These are phyloP conservation scores for Monopterus albus DNA, from an alignment of 2,113 vertebrate species.

Conservation along the genomic window DNA sequence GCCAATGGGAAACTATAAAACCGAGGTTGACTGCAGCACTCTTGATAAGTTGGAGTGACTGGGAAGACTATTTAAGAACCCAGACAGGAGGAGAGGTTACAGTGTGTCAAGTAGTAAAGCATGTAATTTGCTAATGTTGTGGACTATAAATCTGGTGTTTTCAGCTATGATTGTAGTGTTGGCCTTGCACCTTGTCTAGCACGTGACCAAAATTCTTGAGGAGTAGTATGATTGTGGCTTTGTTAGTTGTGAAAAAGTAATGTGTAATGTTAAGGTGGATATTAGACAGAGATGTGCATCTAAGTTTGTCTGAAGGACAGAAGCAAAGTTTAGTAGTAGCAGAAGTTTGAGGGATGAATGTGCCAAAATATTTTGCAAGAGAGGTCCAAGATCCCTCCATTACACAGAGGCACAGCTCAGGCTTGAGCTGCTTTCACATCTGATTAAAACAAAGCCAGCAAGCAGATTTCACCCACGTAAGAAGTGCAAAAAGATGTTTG, in stretches of 20 bases:
- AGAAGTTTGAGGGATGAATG: not conserved
- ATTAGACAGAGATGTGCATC: not conserved
- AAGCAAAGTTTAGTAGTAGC: not conserved
- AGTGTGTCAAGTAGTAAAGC: not conserved
- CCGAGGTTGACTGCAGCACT: conserved; percentile 15
- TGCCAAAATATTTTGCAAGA: not conserved
- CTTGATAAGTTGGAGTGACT: conserved; percentile 7
- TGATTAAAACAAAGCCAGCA: not conserved
- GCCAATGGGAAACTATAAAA: conserved; percentile 24
- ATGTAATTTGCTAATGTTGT: not conserved
- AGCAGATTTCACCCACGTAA: not conserved
- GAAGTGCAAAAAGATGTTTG: not conserved
- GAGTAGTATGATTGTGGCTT: not conserved
- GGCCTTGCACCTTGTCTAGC: not conserved
- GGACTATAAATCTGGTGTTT: not conserved
- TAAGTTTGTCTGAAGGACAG: not conserved
- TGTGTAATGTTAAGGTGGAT: not conserved
- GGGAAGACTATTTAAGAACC: conserved; percentile 8
- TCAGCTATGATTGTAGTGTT: not conserved
- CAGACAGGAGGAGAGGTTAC: conserved; percentile 2
- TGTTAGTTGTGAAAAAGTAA: not conserved
- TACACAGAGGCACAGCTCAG: not conserved
- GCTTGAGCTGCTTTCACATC: not conserved
- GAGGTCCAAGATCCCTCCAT: not conserved
- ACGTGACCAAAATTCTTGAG: not conserved